Percentiles rank a stretch among this genome's conserved stretches.
Evolutionary conservation across 2,113 vertebrate genomes (phyloP).

Genomic region (Eupsittula cactorum): DNA sequence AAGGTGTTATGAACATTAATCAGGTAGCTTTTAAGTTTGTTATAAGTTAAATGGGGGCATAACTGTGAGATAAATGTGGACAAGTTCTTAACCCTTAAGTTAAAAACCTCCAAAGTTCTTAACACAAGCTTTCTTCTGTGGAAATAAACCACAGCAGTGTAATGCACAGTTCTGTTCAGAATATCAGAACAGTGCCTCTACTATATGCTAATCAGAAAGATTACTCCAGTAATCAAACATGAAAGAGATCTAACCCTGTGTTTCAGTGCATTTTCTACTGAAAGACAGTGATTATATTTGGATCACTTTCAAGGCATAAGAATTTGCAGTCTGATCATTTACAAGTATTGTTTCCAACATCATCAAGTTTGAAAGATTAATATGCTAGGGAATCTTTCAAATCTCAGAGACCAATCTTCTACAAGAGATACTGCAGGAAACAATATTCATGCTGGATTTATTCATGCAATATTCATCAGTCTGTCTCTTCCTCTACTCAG

Average conservation of each 20-base stretch:
- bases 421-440: neutral
- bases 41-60: neutral
- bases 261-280: constrained; percentile 7
- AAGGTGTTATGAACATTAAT: neutral
- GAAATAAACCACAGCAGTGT: neutral
- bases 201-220: neutral
- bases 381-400: neutral
- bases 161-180: neutral
- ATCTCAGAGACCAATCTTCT: neutral
- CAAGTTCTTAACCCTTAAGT: no score
- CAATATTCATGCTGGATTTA: neutral
- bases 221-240: constrained; percentile 14
- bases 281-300: neutral
- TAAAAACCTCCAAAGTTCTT: neutral
- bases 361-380: constrained; percentile 26
- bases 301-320: constrained; percentile 25
- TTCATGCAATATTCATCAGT: neutral
- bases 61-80: neutral
- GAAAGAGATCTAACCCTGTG: neutral
- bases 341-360: neutral
- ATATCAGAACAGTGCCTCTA: neutral
- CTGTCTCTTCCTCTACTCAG: neutral
- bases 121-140: neutral
- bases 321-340: constrained; percentile 35
- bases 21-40: neutral